These are phyloP conservation scores for Lucifuga dentata DNA, from an alignment of 2,113 vertebrate species.

Conservation along the genomic window DNA sequence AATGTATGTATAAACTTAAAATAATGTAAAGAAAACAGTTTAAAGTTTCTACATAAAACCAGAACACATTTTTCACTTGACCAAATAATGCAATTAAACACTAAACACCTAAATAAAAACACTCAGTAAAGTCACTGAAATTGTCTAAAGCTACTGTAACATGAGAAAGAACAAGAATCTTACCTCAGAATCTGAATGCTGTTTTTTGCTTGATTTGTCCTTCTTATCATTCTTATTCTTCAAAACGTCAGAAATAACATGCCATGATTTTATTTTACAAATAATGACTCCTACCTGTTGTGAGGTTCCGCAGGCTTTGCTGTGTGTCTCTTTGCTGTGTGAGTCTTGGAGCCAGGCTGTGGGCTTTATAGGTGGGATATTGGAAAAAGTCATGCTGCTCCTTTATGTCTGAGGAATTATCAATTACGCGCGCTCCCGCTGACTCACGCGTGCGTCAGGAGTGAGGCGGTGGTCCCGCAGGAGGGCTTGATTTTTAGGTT, in stretches of 20 bases:
- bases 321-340: conserved; percentile 8
- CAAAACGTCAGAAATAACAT: too few species aligned
- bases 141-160: too few species aligned
- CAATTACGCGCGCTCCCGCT: conserved; percentile 42
- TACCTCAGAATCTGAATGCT: too few species aligned
- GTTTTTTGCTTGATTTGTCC: too few species aligned
- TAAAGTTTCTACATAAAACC: too few species aligned
- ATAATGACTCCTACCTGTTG: conserved; percentile 51
- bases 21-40: too few species aligned
- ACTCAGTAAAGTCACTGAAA: too few species aligned
- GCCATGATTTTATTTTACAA: too few species aligned
- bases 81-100: not conserved
- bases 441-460: conserved; percentile 73
- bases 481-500: too few species aligned
- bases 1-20: too few species aligned
- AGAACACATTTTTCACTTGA: not conserved
- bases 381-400: conserved; percentile 36
- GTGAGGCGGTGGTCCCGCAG: conserved; percentile 51
- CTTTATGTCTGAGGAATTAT: conserved; percentile 17
- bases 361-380: conserved; percentile 35
- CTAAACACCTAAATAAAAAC: too few species aligned
- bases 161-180: too few species aligned
- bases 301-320: conserved; percentile 13
- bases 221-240: not conserved
- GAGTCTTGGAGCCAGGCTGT: not conserved